Percentiles rank a stretch among this genome's conserved stretches.
These are phyloP conservation scores for Wiebesia pumilae DNA, from an alignment of 1,140 invertebrate genomes.

Conservation along the genomic window DNA sequence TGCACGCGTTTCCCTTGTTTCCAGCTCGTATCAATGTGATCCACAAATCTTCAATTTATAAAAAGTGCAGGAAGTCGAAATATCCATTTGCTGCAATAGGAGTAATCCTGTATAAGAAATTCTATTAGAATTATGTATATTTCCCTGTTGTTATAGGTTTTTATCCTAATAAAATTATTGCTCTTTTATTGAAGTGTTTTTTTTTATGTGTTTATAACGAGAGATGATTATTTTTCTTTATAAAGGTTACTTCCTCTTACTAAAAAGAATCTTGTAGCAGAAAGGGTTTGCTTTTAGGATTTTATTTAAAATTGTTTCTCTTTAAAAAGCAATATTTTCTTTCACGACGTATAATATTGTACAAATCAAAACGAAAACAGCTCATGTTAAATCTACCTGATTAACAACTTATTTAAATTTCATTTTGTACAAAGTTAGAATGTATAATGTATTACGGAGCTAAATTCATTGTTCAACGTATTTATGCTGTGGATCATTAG, in stretches of 20 bases:
- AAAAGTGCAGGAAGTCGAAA: background rate
- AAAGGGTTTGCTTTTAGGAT: constrained; percentile 2
- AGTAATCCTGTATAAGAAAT: background rate
- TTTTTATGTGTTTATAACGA: background rate
- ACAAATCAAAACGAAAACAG: background rate
- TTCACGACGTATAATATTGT: background rate
- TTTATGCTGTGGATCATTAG: background rate
- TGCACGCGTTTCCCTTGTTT: background rate
- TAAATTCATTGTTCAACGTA: background rate
- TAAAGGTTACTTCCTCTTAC: background rate
- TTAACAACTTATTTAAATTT: constrained; percentile 5
- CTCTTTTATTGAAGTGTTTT: background rate
- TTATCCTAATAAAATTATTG: background rate
- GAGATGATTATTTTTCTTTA: background rate
- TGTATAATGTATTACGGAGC: background rate
- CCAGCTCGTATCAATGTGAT: too few relatives aligned
- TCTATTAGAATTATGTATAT: background rate
- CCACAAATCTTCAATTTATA: too few relatives aligned
- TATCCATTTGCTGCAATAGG: background rate
- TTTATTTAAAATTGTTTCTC: background rate
- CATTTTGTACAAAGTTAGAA: background rate
- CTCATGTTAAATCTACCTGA: background rate
- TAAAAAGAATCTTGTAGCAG: background rate
- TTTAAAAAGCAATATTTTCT: background rate
- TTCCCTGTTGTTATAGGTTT: background rate